These are phyloP conservation scores for Chlorodrepanis virens DNA, from an alignment of 2,113 vertebrate genomes.

Conservation along the genomic window DNA sequence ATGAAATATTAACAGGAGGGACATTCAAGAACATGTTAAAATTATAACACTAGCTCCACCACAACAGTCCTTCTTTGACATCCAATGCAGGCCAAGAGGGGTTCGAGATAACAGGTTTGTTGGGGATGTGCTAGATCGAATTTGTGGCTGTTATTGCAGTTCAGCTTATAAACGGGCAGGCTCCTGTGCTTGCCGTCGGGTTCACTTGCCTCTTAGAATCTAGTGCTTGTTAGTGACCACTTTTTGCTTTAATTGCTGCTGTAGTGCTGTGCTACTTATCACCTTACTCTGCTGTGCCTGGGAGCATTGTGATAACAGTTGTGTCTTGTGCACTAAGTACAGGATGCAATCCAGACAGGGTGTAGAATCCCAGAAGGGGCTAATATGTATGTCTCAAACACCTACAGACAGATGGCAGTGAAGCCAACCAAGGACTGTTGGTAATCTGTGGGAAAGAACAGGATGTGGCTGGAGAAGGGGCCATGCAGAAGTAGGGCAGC, in stretches of 20 bases:
- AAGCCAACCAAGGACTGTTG: background rate
- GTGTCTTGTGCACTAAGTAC: background rate
- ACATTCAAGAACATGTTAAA: background rate
- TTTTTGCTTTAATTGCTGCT: background rate
- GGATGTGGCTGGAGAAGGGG: background rate
- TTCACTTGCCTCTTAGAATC: background rate
- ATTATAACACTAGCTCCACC: background rate
- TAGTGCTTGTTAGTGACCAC: background rate
- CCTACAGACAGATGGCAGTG: background rate
- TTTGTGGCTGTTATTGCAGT: background rate
- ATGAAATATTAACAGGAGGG: background rate
- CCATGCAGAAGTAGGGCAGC: background rate
- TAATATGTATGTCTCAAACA: background rate
- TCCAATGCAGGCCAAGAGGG: background rate
- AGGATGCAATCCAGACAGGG: background rate
- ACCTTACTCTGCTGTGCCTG: background rate
- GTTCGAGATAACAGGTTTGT: background rate
- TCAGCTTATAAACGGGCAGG: background rate
- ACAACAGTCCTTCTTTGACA: background rate
- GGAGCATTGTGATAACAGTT: background rate
- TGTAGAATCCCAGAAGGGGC: background rate
- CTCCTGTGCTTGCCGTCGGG: background rate
- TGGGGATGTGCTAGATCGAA: background rate
- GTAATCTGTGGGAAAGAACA: background rate
- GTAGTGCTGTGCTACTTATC: background rate